Conservation (phyloP, 1,140 invertebrate species). For the Sarcophaga bullata region DNA sequence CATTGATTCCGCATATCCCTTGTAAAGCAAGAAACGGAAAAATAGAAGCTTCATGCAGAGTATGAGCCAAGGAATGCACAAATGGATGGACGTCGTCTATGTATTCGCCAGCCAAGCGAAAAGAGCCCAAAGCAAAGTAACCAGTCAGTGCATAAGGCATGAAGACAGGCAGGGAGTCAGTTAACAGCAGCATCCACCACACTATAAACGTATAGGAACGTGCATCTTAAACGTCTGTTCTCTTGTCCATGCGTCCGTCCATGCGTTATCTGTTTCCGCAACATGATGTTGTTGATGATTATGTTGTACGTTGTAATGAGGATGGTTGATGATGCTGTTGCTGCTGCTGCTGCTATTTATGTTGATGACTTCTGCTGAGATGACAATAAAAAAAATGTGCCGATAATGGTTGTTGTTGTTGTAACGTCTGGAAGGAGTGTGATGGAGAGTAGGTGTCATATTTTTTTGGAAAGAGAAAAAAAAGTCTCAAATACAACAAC, state of each 20-base stretch:
- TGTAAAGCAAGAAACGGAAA: constrained; percentile 17
- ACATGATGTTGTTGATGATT: constrained; percentile 41
- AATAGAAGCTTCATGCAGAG: constrained; percentile 19
- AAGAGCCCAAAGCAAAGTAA: background rate
- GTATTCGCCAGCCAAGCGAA: background rate
- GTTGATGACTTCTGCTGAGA: constrained; percentile 27
- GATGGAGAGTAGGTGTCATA: background rate
- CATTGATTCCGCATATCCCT: constrained; percentile 29
- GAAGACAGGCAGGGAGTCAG: constrained; percentile 11
- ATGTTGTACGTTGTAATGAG: constrained; percentile 2
- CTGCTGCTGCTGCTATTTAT: constrained; percentile 40
- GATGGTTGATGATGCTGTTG: background rate
- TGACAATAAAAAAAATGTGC: constrained; percentile 22
- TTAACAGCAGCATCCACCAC: background rate
- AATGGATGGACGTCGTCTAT: background rate
- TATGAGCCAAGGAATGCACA: background rate
- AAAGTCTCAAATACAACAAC: too few relatives aligned
- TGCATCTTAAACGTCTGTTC: constrained; percentile 26
- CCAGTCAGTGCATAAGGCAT: background rate
- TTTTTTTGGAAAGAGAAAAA: too few relatives aligned
- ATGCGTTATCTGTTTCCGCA: constrained; percentile 46
- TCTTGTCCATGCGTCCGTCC: constrained; percentile 25
- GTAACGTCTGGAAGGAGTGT: background rate
- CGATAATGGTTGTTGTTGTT: constrained; percentile 21
- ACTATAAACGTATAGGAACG: background rate